phyloP scores from a whole-genome alignment of 2,888 invertebrate genomes.

The Andrena hattorfiana region DNA sequence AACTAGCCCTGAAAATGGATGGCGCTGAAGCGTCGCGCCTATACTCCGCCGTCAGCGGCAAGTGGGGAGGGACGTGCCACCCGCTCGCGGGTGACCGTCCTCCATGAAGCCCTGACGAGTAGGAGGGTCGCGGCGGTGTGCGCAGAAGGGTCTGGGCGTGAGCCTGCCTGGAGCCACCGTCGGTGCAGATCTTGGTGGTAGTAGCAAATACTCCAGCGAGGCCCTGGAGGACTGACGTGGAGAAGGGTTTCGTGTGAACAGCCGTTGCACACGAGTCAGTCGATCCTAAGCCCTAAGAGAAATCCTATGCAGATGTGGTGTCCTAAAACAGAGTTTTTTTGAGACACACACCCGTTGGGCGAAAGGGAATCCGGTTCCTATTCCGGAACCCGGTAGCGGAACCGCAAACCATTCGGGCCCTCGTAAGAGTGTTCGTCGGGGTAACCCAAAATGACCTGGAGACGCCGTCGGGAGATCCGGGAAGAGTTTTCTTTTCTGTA shows the following conservation, averaged over 20 bases:
- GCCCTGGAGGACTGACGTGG: slow-evolving; percentile 88
- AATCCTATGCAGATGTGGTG: too few relatives aligned
- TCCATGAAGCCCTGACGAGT: slow-evolving; percentile 88
- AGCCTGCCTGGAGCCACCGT: slow-evolving; percentile 77
- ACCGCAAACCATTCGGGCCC: too few relatives aligned
- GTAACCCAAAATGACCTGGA: too few relatives aligned
- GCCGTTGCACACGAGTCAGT: too few relatives aligned
- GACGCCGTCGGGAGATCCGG: too few relatives aligned
- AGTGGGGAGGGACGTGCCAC: slow-evolving; percentile 74
- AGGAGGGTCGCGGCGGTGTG: slow-evolving; percentile 82
- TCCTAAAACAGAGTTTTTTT: too few relatives aligned
- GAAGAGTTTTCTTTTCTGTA: too few relatives aligned
- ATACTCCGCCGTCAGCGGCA: slow-evolving; percentile 87
- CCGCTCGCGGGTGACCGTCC: slow-evolving; percentile 3
- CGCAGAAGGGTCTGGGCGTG: slow-evolving; percentile 79
- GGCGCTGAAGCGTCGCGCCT: slow-evolving; percentile 87
- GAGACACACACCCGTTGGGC: too few relatives aligned
- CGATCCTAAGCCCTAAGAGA: too few relatives aligned
- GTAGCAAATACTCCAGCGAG: slow-evolving; percentile 88
- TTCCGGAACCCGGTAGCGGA: too few relatives aligned
- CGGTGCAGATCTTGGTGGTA: slow-evolving; percentile 86
- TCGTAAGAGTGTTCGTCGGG: too few relatives aligned
- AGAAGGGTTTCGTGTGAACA: slow-evolving; percentile 86
- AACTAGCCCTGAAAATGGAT: slow-evolving; percentile 90
- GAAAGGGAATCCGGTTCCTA: too few relatives aligned